These are phyloP conservation scores for Spizaetus ornatus DNA, from an alignment of 2,113 vertebrate genomes.

Conservation along the genomic window DNA sequence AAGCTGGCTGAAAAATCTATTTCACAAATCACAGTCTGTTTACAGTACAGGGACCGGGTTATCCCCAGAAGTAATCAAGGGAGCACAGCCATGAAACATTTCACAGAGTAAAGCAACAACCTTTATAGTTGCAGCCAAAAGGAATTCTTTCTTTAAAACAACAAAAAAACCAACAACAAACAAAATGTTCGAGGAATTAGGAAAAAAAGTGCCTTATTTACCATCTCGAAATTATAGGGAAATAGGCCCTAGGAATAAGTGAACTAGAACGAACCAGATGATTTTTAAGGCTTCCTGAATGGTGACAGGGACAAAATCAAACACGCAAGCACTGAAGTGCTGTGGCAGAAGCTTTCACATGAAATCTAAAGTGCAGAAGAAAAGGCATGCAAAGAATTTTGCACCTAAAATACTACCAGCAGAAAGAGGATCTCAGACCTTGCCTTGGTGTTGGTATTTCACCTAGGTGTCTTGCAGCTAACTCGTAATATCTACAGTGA, in stretches of 20 bases:
- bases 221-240: not conserved
- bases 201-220: not conserved
- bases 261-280: not conserved
- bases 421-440: not conserved
- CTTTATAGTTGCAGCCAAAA: not conserved
- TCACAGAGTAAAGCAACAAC: not conserved
- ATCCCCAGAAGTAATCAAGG: not conserved
- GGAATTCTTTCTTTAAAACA: not conserved
- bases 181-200: fast-evolving
- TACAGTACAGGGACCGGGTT: not conserved
- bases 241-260: not conserved
- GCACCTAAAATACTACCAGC: not conserved
- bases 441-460: not conserved
- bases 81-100: not conserved
- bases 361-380: not conserved
- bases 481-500: not conserved
- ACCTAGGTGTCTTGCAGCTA: fast-evolving
- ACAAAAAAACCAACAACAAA: not conserved
- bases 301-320: not conserved
- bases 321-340: not conserved
- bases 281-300: not conserved
- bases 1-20: not conserved
- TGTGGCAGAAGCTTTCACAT: fast-evolving
- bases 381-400: not conserved
- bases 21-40: not conserved